phyloP scores from a whole-genome alignment of 2,888 invertebrate species.

The Syrista parreyssii region DNA sequence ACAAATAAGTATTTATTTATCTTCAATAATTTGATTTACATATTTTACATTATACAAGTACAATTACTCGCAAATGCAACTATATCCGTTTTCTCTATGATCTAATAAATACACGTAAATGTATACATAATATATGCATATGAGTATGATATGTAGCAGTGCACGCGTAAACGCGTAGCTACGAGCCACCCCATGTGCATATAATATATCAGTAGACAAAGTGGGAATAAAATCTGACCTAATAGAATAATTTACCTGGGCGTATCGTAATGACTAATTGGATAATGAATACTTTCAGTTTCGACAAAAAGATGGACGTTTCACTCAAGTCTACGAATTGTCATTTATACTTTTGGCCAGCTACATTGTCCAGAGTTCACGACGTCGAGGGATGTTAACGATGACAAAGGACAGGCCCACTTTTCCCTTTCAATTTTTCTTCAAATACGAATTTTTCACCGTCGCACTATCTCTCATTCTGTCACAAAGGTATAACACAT shows the following conservation, averaged over 20 bases:
- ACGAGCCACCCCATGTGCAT: constrained; percentile 1
- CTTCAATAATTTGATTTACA: constrained; percentile 21
- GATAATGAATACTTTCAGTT: constrained; percentile 3
- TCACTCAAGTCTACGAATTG: neutral
- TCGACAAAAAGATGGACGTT: neutral
- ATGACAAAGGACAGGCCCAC: neutral
- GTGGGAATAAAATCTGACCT: constrained; percentile 1
- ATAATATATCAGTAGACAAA: constrained; percentile 7
- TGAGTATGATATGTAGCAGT: constrained; percentile 5
- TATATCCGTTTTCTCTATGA: constrained; percentile 5
- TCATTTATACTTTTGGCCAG: neutral
- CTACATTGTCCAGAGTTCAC: neutral
- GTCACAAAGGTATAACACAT: neutral
- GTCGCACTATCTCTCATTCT: neutral
- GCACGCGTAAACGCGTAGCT: neutral
- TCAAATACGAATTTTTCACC: neutral
- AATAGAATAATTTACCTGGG: constrained; percentile 5
- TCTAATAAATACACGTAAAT: constrained; percentile 9
- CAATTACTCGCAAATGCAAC: constrained; percentile 14
- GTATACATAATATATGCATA: constrained; percentile 5
- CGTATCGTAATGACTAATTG: constrained; percentile 3
- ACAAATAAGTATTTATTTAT: constrained; percentile 18
- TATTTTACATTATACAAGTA: constrained; percentile 19
- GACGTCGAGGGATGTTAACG: neutral
- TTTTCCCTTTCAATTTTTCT: neutral